Conservation (phyloP, 2,888 invertebrate species). For the Palloptera scutellata region DNA sequence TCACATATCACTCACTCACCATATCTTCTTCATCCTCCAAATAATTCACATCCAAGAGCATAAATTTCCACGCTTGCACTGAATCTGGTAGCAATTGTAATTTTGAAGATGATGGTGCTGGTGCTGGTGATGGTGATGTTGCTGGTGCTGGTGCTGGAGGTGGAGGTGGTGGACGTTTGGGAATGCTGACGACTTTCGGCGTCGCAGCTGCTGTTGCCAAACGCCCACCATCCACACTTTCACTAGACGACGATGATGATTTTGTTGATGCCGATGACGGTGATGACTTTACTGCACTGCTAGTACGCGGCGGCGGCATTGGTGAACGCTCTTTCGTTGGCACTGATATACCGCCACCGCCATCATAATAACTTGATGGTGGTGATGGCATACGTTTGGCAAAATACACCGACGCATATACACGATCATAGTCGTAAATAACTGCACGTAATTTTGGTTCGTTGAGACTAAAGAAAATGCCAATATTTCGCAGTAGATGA, state of each 20-base stretch:
- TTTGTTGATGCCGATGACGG: constrained; percentile 11
- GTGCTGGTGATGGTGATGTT: neutral
- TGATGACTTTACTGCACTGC: constrained; percentile 20
- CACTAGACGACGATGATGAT: constrained; percentile 7
- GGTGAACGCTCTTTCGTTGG: constrained; percentile 43
- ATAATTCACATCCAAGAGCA: constrained; percentile 57
- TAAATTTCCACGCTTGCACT: constrained; percentile 62
- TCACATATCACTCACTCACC: constrained; percentile 52
- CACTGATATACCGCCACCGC: constrained; percentile 34
- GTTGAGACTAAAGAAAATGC: constrained; percentile 57
- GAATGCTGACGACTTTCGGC: constrained; percentile 35
- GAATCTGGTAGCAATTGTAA: constrained; percentile 49
- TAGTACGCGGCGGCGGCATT: constrained; percentile 42
- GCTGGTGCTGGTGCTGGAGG: constrained; percentile 11
- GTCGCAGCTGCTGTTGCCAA: constrained; percentile 7
- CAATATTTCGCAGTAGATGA: constrained; percentile 56
- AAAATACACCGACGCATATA: constrained; percentile 51
- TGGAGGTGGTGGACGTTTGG: neutral
- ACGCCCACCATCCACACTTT: constrained; percentile 15
- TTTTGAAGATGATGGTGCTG: constrained; percentile 36
- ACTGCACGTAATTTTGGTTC: constrained; percentile 60
- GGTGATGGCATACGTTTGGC: constrained; percentile 36
- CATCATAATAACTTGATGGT: constrained; percentile 22
- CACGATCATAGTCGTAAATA: constrained; percentile 60
- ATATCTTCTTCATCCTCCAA: constrained; percentile 65